phyloP scores from a whole-genome alignment of 2,797 vertebrate genomes.

The Mormyrus proboscirostris region DNA sequence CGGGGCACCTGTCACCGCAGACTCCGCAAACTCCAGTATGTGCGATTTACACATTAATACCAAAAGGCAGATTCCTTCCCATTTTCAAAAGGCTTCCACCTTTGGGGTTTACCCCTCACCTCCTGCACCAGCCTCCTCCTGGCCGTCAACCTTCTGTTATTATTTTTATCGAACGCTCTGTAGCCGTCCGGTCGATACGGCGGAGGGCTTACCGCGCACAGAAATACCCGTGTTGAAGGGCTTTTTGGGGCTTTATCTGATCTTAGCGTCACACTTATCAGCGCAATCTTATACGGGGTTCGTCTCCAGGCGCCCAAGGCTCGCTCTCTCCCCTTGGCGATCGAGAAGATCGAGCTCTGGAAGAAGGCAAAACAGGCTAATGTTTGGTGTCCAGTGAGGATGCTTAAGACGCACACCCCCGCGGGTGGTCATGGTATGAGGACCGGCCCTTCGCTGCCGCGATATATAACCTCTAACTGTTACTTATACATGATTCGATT shows the following conservation, averaged over 20 bases:
- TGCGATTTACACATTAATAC: constrained; percentile 48
- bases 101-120: constrained; percentile 56
- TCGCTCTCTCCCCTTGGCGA: not conserved
- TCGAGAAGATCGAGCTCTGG: not conserved
- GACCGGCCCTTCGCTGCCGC: not conserved
- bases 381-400: not conserved
- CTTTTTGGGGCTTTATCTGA: not conserved
- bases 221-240: not conserved
- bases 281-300: not conserved
- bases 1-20: constrained; percentile 35
- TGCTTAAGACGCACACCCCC: not conserved
- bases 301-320: not conserved
- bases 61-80: constrained; percentile 31
- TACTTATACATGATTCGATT: constrained; percentile 10
- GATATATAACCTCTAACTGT: not conserved
- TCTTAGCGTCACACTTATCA: constrained; percentile 6
- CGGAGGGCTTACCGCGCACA: not conserved
- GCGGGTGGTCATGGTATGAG: not conserved
- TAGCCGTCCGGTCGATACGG: not conserved
- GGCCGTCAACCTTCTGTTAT: not conserved
- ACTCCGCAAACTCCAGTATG: constrained; percentile 31
- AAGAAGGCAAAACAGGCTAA: not conserved
- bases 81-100: constrained; percentile 33
- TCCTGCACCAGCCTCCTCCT: constrained; percentile 19
- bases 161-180: constrained; percentile 4